Evolutionary conservation across 2,113 vertebrate genomes (phyloP).

Genomic region (Podarcis muralis): DNA sequence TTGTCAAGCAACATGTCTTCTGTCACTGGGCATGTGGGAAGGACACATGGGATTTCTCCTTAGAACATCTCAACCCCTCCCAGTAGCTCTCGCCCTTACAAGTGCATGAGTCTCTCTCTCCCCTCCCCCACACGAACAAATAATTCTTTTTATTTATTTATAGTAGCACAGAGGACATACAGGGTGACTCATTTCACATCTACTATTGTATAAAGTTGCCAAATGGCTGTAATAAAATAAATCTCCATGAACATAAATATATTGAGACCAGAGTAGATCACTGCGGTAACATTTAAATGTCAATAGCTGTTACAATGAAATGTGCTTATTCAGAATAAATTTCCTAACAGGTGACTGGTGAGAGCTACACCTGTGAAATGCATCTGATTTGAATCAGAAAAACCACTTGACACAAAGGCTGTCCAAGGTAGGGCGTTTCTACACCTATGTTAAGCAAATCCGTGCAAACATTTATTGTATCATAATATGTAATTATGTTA

Average conservation of each 20-base stretch:
- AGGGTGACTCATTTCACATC: constrained; percentile 27
- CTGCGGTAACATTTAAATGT: background rate
- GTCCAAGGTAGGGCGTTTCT: background rate
- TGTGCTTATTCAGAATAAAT: background rate
- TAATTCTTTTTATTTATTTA: constrained; percentile 31
- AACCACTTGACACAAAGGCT: background rate
- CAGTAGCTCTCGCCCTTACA: background rate
- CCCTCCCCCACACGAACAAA: constrained; percentile 10
- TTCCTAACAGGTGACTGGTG: constrained; percentile 6
- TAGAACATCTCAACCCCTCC: background rate
- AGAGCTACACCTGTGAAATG: background rate
- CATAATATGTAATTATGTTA: background rate
- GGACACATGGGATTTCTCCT: background rate
- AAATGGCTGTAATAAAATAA: constrained; percentile 28
- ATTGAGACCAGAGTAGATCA: background rate
- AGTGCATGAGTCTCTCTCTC: constrained; percentile 38
- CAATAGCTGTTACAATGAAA: background rate
- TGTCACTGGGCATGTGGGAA: background rate
- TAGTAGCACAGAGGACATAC: constrained; percentile 25
- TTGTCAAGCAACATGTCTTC: background rate
- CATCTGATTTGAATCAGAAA: background rate
- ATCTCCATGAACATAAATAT: constrained; percentile 1
- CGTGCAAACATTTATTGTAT: background rate
- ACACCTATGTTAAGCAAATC: background rate
- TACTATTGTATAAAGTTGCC: constrained; percentile 30